phyloP scores from a whole-genome alignment of 2,888 invertebrate species.

The Pasiphila rectangulata region DNA sequence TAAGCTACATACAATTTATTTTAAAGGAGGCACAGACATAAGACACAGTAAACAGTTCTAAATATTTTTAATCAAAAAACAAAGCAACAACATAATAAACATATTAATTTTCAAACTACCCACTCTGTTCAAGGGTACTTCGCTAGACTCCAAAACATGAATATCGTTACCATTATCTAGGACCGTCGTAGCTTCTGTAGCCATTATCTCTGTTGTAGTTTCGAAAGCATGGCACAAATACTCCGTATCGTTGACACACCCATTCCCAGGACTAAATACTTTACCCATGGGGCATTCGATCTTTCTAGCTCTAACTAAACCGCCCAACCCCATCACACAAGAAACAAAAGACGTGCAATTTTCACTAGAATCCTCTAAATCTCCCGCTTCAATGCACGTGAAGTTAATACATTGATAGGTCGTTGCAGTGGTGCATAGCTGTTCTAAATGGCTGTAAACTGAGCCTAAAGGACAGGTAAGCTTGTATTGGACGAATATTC shows the following conservation, averaged over 20 bases:
- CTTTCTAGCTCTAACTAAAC: conserved; percentile 52
- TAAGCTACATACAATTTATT: no score
- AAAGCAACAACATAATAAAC: conserved; percentile 18
- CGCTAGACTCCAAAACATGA: conserved; percentile 5
- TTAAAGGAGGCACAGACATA: no score
- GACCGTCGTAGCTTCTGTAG: conserved; percentile 7
- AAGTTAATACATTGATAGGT: conserved; percentile 55
- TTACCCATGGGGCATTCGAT: conserved; percentile 48
- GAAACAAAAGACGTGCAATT: conserved; percentile 54
- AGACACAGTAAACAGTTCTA: conserved; percentile 2
- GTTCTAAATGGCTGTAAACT: conserved; percentile 59
- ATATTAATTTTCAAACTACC: conserved; percentile 3
- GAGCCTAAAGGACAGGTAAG: conserved; percentile 60
- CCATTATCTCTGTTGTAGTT: conserved; percentile 2
- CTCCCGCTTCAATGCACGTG: conserved; percentile 50
- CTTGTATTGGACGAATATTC: conserved; percentile 54
- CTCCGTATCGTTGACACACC: conserved; percentile 49
- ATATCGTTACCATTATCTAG: conserved; percentile 9
- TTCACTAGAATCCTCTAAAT: conserved; percentile 38
- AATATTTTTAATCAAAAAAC: conserved; percentile 22
- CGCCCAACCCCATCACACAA: conserved; percentile 52
- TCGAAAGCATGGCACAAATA: conserved; percentile 39
- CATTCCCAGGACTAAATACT: conserved; percentile 42
- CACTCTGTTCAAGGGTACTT: conserved; percentile 18
- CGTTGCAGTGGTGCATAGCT: conserved; percentile 61